phyloP scores from a whole-genome alignment of 1,140 invertebrate species.

The Tenebrio molitor region DNA sequence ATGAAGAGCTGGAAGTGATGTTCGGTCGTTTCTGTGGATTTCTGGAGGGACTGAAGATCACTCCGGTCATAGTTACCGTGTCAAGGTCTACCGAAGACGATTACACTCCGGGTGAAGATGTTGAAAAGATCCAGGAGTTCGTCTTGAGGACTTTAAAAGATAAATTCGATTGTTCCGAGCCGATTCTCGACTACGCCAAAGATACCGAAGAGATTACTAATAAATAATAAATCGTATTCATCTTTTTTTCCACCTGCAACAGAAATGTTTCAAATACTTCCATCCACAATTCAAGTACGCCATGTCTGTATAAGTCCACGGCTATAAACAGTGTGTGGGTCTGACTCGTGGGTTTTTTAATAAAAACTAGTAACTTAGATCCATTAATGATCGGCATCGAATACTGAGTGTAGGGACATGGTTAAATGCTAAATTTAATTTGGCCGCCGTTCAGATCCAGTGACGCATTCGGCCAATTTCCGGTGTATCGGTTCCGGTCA shows the following conservation, averaged over 20 bases:
- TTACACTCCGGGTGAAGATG: slow-evolving; percentile 85
- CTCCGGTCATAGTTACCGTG: slow-evolving; percentile 83
- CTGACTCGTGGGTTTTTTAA: slow-evolving; percentile 10
- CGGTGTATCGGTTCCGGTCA: neutral
- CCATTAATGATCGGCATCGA: neutral
- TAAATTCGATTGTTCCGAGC: slow-evolving; percentile 60
- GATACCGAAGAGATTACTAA: neutral
- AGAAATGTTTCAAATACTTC: neutral
- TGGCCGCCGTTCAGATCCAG: neutral
- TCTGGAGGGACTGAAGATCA: slow-evolving; percentile 71
- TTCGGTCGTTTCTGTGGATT: slow-evolving; percentile 74
- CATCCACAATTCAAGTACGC: slow-evolving; percentile 26
- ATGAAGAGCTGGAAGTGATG: slow-evolving; percentile 76
- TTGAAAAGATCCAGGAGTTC: slow-evolving; percentile 77
- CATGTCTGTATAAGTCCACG: slow-evolving; percentile 31
- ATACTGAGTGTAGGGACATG: too few relatives aligned
- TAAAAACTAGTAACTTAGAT: neutral
- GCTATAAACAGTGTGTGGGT: neutral
- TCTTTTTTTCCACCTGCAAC: neutral
- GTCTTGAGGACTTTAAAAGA: slow-evolving; percentile 70
- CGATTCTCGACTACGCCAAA: slow-evolving; percentile 40
- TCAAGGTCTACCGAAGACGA: slow-evolving; percentile 88
- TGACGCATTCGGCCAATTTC: slow-evolving; percentile 27
- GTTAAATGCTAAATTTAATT: slow-evolving; percentile 29
- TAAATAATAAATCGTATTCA: too few relatives aligned